Evolutionary conservation across 2,888 invertebrate genomes (phyloP).

Genomic region (Tenthredo livida): DNA sequence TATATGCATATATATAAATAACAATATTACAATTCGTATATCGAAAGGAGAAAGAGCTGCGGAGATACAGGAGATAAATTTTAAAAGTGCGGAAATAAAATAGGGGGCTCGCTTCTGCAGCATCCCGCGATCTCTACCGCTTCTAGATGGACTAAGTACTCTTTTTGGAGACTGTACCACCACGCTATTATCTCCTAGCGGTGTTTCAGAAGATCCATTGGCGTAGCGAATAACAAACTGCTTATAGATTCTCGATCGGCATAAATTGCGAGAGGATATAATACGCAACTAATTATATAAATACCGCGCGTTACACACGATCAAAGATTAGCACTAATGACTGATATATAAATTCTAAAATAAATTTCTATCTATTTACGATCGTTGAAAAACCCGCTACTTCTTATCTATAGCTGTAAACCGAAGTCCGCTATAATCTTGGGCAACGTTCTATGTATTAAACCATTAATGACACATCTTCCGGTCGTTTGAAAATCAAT

Average conservation of each 20-base stretch:
- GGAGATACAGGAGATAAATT: background rate
- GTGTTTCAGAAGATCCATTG: conserved; percentile 74
- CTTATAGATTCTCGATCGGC: background rate
- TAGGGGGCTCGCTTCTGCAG: conserved; percentile 37
- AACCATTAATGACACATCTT: background rate
- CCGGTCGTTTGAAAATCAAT: conserved; percentile 2
- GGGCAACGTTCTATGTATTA: background rate
- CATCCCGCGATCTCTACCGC: conserved; percentile 26
- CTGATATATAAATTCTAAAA: background rate
- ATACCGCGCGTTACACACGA: conserved; percentile 1
- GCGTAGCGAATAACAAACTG: conserved; percentile 64
- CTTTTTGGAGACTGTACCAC: conserved; percentile 67
- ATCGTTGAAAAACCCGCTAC: background rate
- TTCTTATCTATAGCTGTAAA: conserved; percentile 20
- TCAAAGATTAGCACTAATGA: background rate
- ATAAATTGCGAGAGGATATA: background rate
- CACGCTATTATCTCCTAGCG: conserved; percentile 74
- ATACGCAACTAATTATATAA: background rate
- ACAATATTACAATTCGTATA: background rate
- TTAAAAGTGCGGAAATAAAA: conserved; percentile 48
- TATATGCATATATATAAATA: background rate
- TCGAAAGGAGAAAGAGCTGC: background rate
- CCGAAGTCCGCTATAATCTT: conserved; percentile 27
- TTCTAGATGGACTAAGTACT: conserved; percentile 26
- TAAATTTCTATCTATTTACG: conserved; percentile 9